These are phyloP conservation scores for Lordiphosa fenestrarum DNA, from an alignment of 2,888 invertebrate species.

Conservation along the genomic window DNA sequence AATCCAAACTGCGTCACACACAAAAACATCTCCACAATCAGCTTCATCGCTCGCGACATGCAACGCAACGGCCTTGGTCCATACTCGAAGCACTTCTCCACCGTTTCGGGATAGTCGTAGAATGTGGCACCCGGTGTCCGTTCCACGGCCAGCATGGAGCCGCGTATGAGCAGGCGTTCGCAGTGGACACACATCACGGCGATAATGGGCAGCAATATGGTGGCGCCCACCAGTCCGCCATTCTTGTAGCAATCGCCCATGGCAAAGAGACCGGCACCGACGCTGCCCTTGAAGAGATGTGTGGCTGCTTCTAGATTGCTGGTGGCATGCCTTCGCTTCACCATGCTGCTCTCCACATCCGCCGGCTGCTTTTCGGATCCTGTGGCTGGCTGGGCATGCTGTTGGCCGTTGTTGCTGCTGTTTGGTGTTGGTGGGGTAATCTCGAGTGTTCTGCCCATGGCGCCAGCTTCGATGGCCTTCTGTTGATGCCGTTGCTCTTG, in stretches of 20 bases:
- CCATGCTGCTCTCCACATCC: constrained; percentile 40
- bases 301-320: constrained; percentile 93
- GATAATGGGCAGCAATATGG: constrained; percentile 88
- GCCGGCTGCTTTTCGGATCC: neutral
- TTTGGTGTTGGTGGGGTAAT: constrained; percentile 32
- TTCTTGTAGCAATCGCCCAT: constrained; percentile 96
- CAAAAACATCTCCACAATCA: constrained; percentile 90
- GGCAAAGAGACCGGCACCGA: constrained; percentile 96
- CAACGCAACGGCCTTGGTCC: constrained; percentile 84
- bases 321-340: constrained; percentile 56
- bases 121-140: constrained; percentile 80
- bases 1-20: constrained; percentile 97
- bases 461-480: constrained; percentile 42
- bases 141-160: constrained; percentile 68
- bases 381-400: constrained; percentile 15
- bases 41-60: constrained; percentile 85
- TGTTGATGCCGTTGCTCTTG: constrained; percentile 27
- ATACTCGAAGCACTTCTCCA: constrained; percentile 88
- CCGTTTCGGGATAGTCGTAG: constrained; percentile 91
- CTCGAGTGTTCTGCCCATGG: constrained; percentile 55
- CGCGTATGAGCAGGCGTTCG: constrained; percentile 89
- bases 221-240: constrained; percentile 91
- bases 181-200: constrained; percentile 95
- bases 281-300: constrained; percentile 96
- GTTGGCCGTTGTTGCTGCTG: constrained; percentile 9